Conservation (phyloP, 2,888 invertebrate genomes). For the Agonopterix arenella region DNA sequence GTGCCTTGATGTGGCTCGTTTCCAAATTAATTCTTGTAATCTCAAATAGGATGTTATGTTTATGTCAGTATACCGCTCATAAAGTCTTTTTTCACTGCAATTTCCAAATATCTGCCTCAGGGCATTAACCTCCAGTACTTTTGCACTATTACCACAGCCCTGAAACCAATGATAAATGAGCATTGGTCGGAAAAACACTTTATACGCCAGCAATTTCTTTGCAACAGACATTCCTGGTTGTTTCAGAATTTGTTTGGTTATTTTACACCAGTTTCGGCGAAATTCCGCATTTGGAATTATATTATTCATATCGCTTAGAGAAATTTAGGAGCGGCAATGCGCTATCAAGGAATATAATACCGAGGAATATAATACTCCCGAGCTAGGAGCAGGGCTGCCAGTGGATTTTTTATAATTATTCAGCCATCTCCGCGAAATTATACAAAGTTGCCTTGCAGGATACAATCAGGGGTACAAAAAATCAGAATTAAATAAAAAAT, state of each 20-base stretch:
- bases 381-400: too few relatives aligned
- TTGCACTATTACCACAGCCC: constrained; percentile 14
- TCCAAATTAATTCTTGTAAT: constrained; percentile 36
- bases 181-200: constrained; percentile 42
- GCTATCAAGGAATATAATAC: too few relatives aligned
- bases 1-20: constrained; percentile 17
- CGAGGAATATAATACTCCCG: too few relatives aligned
- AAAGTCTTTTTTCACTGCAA: constrained; percentile 15
- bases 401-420: too few relatives aligned
- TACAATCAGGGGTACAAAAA: too few relatives aligned
- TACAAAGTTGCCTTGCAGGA: too few relatives aligned
- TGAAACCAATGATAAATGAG: constrained; percentile 36
- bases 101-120: constrained; percentile 30
- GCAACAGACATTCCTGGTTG: constrained; percentile 16
- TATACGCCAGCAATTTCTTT: constrained; percentile 37
- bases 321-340: too few relatives aligned
- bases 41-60: constrained; percentile 29
- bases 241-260: constrained; percentile 22
- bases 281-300: too few relatives aligned
- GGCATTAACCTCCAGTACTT: constrained; percentile 29
- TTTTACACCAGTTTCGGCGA: constrained; percentile 18
- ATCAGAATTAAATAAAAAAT: too few relatives aligned
- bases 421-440: too few relatives aligned
- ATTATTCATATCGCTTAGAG: too few relatives aligned
- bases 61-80: constrained; percentile 32